These are phyloP conservation scores for Kryptolebias ocellatus DNA, from an alignment of 2,797 vertebrate genomes.

Conservation along the genomic window DNA sequence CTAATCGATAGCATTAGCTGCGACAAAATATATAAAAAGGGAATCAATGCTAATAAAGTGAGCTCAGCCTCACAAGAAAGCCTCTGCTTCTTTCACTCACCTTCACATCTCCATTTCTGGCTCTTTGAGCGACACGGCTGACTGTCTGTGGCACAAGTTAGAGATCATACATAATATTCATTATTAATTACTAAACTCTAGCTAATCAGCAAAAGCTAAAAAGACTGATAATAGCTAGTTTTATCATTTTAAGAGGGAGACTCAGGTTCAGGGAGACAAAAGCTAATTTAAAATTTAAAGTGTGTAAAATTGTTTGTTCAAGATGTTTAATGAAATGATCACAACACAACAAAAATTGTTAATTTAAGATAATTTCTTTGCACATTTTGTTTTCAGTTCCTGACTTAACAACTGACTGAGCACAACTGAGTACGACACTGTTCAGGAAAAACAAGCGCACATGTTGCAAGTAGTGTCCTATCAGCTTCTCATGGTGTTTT, in stretches of 20 bases:
- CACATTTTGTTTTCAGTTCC: too few relatives aligned
- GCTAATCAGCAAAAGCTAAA: constrained; percentile 25
- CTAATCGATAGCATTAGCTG: constrained; percentile 78
- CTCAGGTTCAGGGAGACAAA: neutral
- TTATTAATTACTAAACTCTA: constrained; percentile 27
- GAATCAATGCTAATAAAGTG: constrained; percentile 85
- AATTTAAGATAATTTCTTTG: too few relatives aligned
- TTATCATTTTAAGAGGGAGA: neutral
- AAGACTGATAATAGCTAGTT: neutral
- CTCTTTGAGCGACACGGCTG: constrained; percentile 33
- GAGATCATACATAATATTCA: constrained; percentile 64
- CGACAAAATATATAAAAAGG: constrained; percentile 80
- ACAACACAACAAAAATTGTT: too few relatives aligned
- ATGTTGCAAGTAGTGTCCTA: too few relatives aligned
- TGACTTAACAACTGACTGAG: too few relatives aligned
- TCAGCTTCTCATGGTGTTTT: constrained; percentile 10
- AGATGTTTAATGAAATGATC: too few relatives aligned
- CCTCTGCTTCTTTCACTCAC: constrained; percentile 48
- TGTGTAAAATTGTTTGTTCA: too few relatives aligned
- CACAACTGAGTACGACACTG: too few relatives aligned
- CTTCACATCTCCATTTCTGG: constrained; percentile 46
- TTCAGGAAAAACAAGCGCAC: too few relatives aligned
- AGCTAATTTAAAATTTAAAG: neutral
- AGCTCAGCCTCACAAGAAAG: constrained; percentile 68
- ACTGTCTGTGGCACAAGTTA: constrained; percentile 66